Evolutionary conservation across 30 jellyfish, hydroid and myxozoan species (phyloP), one percentile per base, ranked within the genome.

Genomic region (Aurelia aurita complex sp. Pacific): DNA sequence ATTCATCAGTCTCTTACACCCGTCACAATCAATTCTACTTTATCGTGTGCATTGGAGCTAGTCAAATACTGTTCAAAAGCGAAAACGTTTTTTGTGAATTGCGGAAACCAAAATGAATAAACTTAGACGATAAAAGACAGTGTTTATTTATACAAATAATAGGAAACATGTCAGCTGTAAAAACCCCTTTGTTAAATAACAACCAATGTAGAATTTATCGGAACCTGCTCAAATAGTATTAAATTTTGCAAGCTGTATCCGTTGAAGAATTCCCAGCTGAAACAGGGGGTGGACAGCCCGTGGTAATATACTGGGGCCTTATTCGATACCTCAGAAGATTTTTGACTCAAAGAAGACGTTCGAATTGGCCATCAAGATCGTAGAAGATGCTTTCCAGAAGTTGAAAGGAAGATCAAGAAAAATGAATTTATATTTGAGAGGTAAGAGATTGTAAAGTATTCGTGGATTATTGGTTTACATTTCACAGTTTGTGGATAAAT

Each of bases 131-230:
- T 35, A 68, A 64, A 62, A 33, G 67, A 33, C 65, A 53, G 67
- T 84, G 66, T 84, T 84, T 84, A 74, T 73, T 62, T 67, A n/a
- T 66, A 64, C 11, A 73, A 36, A 73, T 69, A 84, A 84, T 52
- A 55, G 77, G 74, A 64, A 73, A 69, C 80, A 61, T 68, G 74
- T 84, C 82, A 84, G 87, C 87, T 74, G 82, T 63, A 43, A 64
- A 77, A 74, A 43, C 18, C 77, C 60, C 88, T 55, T 84, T 84
- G 93, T 84, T n/a, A 33, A 17, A 79, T 4, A 16, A 52, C 35
- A 17, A 61, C 36, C 36, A 23, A 61, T 17, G 70, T 61, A 17
- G 70, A 61, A 61, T 17, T 17, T n/a, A 61, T 61, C 70, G 70
- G 10, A 61, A 15, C 10, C 36, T 61, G 32, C 32, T 4, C 70